Evolutionary conservation across 2,113 vertebrate genomes (phyloP), one percentile per base, ranked within the genome.

Genomic region (Orthonyx spaldingii): DNA sequence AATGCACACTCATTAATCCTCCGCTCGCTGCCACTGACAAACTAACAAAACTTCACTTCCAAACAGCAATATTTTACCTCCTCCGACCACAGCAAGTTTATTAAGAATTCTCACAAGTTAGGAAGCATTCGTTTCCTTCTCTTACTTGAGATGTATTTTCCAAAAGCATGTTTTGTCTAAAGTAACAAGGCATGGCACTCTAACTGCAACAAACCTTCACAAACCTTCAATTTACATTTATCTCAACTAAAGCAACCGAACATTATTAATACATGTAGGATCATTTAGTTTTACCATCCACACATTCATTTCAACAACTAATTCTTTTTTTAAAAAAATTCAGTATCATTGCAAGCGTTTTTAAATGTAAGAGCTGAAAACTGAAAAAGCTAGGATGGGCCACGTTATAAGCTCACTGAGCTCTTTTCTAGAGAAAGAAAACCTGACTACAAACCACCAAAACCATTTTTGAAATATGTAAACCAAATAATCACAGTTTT

Each of bases 1-100:
- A 97, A 97, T 96, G 91, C 87, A 91, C 64, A 61, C 60, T 90
- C 91, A 94, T 82, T 82, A 87, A 89, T 92, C 93, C 84, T 80
- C 60, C 4, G 8, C 93, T 94, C 10, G 1, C 87, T 88, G 94
- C 89, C 59, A 74, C 44, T 77, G 71, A 91, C 87, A 93, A 97
- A 84, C 70, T 78, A 94, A 92, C 68, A 92, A 80, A 95, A 91
- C 90, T 96, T 78, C 85, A 57, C 84, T 87, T 72, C 61, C 49
- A 60, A 89, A 70, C 35, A 69, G 57, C 61, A 61, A 11, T 63
- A 89, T 87, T 82, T 75, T 20, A 90, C 52, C 47, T 70, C 52
- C 78, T 55, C 63, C 1, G 0, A 66, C 23, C 63, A 64, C 2
- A 0, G 35, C 33, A 52, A 80, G 56, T 59, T 72, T 30, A 68